Percentiles rank a stretch among this genome's conserved stretches.
Conservation (phyloP, 2,113 vertebrate genomes). For the Esox niger region DNA sequence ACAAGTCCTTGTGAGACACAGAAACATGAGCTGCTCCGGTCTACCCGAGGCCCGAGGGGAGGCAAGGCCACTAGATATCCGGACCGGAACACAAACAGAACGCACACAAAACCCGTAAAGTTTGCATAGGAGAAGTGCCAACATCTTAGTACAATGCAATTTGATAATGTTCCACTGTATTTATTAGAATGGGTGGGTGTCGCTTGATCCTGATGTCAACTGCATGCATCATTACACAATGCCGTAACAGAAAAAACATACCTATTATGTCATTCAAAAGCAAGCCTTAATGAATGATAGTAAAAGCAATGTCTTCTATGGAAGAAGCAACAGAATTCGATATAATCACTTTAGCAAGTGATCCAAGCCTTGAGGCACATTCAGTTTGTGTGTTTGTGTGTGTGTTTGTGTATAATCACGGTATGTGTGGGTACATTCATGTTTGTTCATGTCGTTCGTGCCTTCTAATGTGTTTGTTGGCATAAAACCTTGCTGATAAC, state of each 20-base stretch:
- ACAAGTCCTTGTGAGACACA: conserved; percentile 4
- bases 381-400: background rate
- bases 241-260: too few relatives aligned
- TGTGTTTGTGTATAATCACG: too few relatives aligned
- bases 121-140: background rate
- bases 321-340: background rate
- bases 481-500: too few relatives aligned
- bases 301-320: background rate
- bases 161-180: too few relatives aligned
- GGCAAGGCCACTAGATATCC: background rate
- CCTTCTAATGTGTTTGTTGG: background rate
- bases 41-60: conserved; percentile 9
- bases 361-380: background rate
- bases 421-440: background rate
- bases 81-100: background rate
- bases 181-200: too few relatives aligned
- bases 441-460: background rate
- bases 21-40: conserved; percentile 25
- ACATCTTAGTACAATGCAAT: too few relatives aligned
- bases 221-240: too few relatives aligned
- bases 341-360: background rate
- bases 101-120: background rate
- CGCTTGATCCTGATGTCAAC: too few relatives aligned
- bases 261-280: background rate
- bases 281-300: background rate